These are phyloP conservation scores for Slavum lentiscoides DNA, from an alignment of 2,888 invertebrate species.

Conservation along the genomic window DNA sequence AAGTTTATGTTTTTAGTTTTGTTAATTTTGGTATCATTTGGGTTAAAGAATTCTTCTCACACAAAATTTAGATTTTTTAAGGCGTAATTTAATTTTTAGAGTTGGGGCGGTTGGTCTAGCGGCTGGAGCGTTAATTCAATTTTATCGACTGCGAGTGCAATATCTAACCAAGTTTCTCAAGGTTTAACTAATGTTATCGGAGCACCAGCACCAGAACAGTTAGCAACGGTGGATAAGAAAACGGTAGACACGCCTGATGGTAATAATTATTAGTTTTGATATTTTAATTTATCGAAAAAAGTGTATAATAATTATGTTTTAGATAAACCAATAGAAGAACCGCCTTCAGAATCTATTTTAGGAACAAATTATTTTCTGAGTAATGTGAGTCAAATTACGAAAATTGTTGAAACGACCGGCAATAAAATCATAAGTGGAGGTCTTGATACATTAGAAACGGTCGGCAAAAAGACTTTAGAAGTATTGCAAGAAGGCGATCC, in stretches of 20 bases:
- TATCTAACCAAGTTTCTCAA: conserved; percentile 80
- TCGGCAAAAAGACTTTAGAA: conserved; percentile 94
- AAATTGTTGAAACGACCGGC: conserved; percentile 72
- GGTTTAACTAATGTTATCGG: conserved; percentile 80
- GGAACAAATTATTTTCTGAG: conserved; percentile 34
- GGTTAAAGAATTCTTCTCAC: neutral
- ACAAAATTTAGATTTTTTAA: neutral
- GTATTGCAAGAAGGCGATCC: conserved; percentile 91
- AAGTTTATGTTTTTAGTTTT: neutral
- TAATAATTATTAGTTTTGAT: neutral
- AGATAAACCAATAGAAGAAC: conserved; percentile 18
- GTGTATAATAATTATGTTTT: neutral
- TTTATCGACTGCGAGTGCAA: conserved; percentile 75
- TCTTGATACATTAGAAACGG: conserved; percentile 84
- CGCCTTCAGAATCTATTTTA: conserved; percentile 28
- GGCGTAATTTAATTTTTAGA: conserved; percentile 58
- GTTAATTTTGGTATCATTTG: neutral
- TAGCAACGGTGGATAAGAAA: conserved; percentile 65
- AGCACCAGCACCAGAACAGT: conserved; percentile 78
- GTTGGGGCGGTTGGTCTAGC: conserved; percentile 77
- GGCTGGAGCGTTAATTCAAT: conserved; percentile 74
- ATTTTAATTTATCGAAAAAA: neutral
- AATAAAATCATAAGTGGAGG: conserved; percentile 78
- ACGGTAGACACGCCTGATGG: conserved; percentile 53
- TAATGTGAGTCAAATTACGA: conserved; percentile 58